These are phyloP conservation scores for Diplodus puntazzo DNA, from an alignment of 2,797 vertebrate genomes.

Conservation along the genomic window DNA sequence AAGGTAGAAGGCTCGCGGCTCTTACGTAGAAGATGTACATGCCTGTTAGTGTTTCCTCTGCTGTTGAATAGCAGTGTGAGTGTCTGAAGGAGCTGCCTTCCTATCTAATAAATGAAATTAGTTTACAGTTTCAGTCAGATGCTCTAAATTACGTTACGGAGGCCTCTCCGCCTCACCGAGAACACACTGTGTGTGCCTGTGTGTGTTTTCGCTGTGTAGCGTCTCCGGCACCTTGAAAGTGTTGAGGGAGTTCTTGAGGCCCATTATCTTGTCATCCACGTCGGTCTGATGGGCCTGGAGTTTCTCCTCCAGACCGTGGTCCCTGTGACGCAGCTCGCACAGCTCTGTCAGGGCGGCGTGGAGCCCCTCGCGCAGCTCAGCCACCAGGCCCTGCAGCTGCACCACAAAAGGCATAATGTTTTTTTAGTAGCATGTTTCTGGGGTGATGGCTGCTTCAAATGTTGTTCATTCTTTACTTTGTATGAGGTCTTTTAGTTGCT, in stretches of 20 bases:
- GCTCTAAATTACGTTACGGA: conserved; percentile 52
- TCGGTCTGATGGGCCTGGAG: conserved; percentile 91
- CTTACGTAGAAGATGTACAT: not conserved
- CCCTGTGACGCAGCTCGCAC: conserved; percentile 89
- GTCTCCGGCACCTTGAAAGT: conserved; percentile 90
- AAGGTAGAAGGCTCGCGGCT: too few relatives aligned
- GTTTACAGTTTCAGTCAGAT: conserved; percentile 60
- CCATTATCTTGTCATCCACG: conserved; percentile 93
- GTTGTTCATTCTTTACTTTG: not conserved
- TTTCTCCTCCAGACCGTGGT: conserved; percentile 91
- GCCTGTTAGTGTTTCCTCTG: not conserved
- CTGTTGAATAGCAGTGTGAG: not conserved
- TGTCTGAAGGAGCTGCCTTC: conserved; percentile 18
- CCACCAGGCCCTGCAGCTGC: conserved; percentile 95
- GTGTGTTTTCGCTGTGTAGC: conserved; percentile 72
- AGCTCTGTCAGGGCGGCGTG: conserved; percentile 90
- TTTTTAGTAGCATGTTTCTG: not conserved
- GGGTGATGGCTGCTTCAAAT: not conserved
- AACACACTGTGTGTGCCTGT: conserved; percentile 45
- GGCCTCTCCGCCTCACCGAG: not conserved
- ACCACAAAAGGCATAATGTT: conserved; percentile 12
- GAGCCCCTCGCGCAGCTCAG: conserved; percentile 93
- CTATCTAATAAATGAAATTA: conserved; percentile 46
- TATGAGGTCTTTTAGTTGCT: not conserved
- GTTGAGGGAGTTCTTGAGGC: conserved; percentile 95